Evolutionary conservation across 2,113 vertebrate genomes (phyloP), one percentile per base, ranked within the genome.

Genomic region (Myodes glareolus): DNA sequence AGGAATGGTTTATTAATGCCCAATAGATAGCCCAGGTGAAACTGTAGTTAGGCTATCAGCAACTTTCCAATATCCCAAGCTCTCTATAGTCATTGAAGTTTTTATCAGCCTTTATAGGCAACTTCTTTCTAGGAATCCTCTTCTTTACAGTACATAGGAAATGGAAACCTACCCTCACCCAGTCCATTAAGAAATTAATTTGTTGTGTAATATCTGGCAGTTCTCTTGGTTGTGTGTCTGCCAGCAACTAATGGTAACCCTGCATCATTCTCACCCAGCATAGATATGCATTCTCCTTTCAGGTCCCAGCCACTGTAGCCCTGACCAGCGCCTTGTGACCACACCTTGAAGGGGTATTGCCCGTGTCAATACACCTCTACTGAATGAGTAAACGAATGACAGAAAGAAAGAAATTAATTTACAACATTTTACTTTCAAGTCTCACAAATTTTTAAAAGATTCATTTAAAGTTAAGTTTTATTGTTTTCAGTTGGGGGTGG

Each of bases 391-490:
- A 65, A 33, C 5, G 21, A 47, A 47, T 67, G 5, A 67, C 36
- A 27, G 7, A 6, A 29, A 39, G 8, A 45, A 61, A 72, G 21
- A 72, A 52, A 58, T 63, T 6, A 52, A 67, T 65, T 77, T 92
- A 25, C 39, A 89, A 42, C 45, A 73, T 87, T 95, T 97, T 89
- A 39, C 23, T 90, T 88, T 84, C 17, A 52, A n/a, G 4, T 78
- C 87, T 91, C 81, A 45, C 27, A 76, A 31, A 23, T 84, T 70
- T 96, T 76, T 47, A 8, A 67, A 81, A 94, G 58, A 65, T 42
- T 31, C 2, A 5, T 85, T 85, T 84, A 45, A 85, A 85, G 14
- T 63, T 65, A 65, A 42, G 58, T 31, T 65, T 85, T 63, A 29
- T 12, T 33, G 25, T 42, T 61, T 84, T 42, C 14, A 31, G 58